phyloP scores from a whole-genome alignment of 2,888 invertebrate genomes.

The Hirtodrosophila cameraria region DNA sequence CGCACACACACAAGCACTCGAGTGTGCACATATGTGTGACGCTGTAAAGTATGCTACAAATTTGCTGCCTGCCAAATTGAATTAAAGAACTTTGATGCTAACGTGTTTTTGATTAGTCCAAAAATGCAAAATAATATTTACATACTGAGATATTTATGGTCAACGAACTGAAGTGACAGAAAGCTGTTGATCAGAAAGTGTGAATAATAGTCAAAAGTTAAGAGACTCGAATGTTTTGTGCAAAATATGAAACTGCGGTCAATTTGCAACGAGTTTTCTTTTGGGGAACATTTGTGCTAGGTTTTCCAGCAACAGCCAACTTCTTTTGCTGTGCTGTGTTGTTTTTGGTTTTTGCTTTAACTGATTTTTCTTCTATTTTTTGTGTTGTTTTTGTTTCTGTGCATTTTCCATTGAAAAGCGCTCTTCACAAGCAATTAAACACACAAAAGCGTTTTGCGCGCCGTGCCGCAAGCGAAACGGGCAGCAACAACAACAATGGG shows the following conservation, averaged over 20 bases:
- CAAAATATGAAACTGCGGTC: too few relatives aligned
- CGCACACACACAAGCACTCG: neutral
- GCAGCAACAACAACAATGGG: neutral
- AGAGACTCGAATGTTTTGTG: too few relatives aligned
- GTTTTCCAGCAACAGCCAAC: too few relatives aligned
- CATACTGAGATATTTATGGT: too few relatives aligned
- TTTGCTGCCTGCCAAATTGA: constrained; percentile 22
- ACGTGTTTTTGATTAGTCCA: constrained; percentile 26
- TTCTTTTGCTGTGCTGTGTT: constrained; percentile 16
- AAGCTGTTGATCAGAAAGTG: too few relatives aligned
- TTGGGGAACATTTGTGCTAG: too few relatives aligned
- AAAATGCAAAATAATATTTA: too few relatives aligned
- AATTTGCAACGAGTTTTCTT: too few relatives aligned
- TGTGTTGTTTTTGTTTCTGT: constrained; percentile 32
- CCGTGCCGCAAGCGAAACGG: constrained; percentile 69
- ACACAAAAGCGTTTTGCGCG: constrained; percentile 81
- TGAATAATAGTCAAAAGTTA: too few relatives aligned
- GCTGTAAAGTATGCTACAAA: constrained; percentile 42
- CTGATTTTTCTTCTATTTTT: constrained; percentile 13
- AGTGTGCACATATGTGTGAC: neutral
- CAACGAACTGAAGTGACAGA: too few relatives aligned
- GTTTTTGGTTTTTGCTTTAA: constrained; percentile 3
- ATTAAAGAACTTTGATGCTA: constrained; percentile 30
- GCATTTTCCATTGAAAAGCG: constrained; percentile 79
- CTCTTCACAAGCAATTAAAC: constrained; percentile 83